Evolutionary conservation across 2,888 invertebrate species (phyloP), one percentile per base, ranked within the genome.

Genomic region (Parnassius apollo): DNA sequence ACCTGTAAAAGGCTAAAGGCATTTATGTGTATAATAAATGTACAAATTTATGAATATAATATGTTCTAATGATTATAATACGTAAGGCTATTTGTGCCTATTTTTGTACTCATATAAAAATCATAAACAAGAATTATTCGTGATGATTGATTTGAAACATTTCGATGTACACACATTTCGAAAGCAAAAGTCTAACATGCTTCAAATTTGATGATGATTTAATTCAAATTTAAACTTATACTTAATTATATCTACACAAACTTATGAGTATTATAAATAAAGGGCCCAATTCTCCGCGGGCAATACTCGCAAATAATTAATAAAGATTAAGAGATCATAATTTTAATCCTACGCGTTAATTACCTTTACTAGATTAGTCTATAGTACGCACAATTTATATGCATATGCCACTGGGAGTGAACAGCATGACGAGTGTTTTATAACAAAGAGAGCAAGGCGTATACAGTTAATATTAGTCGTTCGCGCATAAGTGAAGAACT

Each of bases 311-410:
- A 90, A 88, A 87, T 87, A 88, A 91, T 91, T 91, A 91, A 90
- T 91, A 91, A 85, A 89, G 89, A 91, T 91, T 91, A 91, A 91
- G 91, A 91, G 91, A 91, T 91, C 91, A 91, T 91, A 91, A 86
- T 89, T 89, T 88, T 88, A 80, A 85, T 81, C 76, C 87, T 90
- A 90, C 81, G 76, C 80, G 74, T 88, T 90, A 88, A 60, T 82
- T 74, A 80, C 72, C 75, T 84, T 86, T 80, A 80, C 85, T 89
- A 89, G 75, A 88, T 89, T 90, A 91, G 84, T 89, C 85, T 89
- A 88, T 76, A 82, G 83, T 85, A 87, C 81, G 85, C 77, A 82
- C 76, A 78, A 77, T 83, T 80, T 80, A 83, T 84, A 83, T 83
- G 81, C 82, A 84, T 86, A 84, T 86, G 87, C 84, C 85, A 89